phyloP scores from a whole-genome alignment of 2,888 invertebrate genomes.

The Ceratothoa steindachneri region DNA sequence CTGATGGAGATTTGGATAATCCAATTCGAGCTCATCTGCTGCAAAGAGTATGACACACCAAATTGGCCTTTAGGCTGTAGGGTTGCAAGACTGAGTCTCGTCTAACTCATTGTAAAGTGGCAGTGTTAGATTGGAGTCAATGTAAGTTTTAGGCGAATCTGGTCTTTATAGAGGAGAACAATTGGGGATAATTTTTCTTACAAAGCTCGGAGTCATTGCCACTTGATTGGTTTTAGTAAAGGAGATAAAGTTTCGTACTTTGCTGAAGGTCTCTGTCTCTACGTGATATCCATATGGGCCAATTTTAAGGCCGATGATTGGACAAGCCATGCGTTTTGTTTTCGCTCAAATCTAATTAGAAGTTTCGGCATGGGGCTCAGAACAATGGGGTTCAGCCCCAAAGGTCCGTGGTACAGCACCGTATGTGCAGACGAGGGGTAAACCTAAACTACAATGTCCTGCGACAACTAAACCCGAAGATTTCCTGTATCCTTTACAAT shows the following conservation, averaged over 20 bases:
- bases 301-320: conserved; percentile 12
- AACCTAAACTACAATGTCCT: too few species aligned
- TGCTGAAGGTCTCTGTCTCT: background rate
- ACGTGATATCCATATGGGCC: conserved; percentile 10
- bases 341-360: conserved; percentile 9
- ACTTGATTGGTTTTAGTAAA: conserved; percentile 15
- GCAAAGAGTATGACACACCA: background rate
- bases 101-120: background rate
- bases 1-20: conserved; percentile 12
- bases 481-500: too few species aligned
- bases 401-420: too few species aligned
- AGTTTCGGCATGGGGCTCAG: conserved; percentile 8
- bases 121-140: conserved; percentile 2
- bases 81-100: background rate
- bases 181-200: background rate
- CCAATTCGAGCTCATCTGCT: conserved; percentile 12
- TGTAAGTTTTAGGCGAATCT: background rate
- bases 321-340: conserved; percentile 9
- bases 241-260: conserved; percentile 2
- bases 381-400: background rate
- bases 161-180: background rate
- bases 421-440: too few species aligned
- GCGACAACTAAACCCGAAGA: too few species aligned
- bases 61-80: background rate
- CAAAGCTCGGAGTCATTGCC: background rate